Percentiles rank a stretch among this genome's conserved stretches.
These are phyloP conservation scores for Agriopis aurantiaria DNA, from an alignment of 2,888 invertebrate genomes.

Conservation along the genomic window DNA sequence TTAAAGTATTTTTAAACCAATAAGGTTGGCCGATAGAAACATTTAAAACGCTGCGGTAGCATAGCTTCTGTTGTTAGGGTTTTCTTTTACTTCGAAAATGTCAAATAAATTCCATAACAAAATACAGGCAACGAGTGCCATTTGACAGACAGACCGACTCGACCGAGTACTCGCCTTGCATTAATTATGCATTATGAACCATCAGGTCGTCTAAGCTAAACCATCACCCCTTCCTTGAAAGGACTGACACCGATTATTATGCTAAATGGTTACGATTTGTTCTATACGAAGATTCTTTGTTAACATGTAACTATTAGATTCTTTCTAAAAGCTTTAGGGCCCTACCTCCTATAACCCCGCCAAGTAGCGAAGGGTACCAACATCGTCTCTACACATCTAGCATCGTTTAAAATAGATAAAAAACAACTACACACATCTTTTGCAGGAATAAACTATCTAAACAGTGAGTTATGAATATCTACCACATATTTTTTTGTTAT, in stretches of 20 bases:
- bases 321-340: conserved; percentile 80
- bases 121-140: too few relatives aligned
- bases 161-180: conserved; percentile 32
- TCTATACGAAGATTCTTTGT: conserved; percentile 72
- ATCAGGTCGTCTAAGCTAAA: conserved; percentile 32
- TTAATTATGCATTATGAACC: conserved; percentile 16
- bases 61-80: too few relatives aligned
- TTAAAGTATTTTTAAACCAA: not conserved
- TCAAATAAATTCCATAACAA: too few relatives aligned
- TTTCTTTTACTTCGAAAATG: too few relatives aligned
- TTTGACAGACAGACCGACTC: too few relatives aligned
- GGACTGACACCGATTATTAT: conserved; percentile 69
- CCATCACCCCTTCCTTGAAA: conserved; percentile 55
- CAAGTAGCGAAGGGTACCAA: conserved; percentile 64
- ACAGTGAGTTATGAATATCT: conserved; percentile 72
- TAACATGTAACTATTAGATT: conserved; percentile 74
- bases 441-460: conserved; percentile 76
- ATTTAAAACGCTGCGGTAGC: too few relatives aligned
- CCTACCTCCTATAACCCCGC: conserved; percentile 69
- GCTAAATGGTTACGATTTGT: conserved; percentile 71
- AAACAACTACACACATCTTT: conserved; percentile 73
- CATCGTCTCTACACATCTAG: conserved; percentile 73
- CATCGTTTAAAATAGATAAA: conserved; percentile 81
- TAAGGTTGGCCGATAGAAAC: too few relatives aligned
- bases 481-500: conserved; percentile 55